Evolutionary conservation across 1,140 invertebrate species (phyloP).

Genomic region (Caenorhabditis brenneri): DNA sequence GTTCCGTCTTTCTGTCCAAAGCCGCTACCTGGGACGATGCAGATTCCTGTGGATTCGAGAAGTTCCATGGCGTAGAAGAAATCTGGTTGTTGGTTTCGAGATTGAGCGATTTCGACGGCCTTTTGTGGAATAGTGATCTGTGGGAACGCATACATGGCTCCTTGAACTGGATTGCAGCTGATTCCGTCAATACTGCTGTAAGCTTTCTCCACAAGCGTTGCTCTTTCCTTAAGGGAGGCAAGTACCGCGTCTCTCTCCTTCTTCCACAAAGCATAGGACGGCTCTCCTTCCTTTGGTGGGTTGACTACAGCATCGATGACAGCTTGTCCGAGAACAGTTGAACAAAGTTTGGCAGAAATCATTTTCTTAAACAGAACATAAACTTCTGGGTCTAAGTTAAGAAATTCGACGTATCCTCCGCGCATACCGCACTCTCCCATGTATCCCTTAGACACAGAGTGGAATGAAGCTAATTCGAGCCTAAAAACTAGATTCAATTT

Average conservation of each 20-base stretch:
- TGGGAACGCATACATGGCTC: slow-evolving; percentile 98
- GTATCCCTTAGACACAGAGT: slow-evolving; percentile 92
- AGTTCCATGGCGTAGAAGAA: slow-evolving; percentile 91
- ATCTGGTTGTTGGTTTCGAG: slow-evolving; percentile 77
- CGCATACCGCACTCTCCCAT: slow-evolving; percentile 86
- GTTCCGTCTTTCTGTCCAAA: slow-evolving; percentile 90
- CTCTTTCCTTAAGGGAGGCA: slow-evolving; percentile 79
- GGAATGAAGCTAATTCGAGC: slow-evolving; percentile 90
- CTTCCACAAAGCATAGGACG: slow-evolving; percentile 71
- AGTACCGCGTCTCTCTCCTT: slow-evolving; percentile 84
- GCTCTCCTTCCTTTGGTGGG: slow-evolving; percentile 82
- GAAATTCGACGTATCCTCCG: slow-evolving; percentile 88
- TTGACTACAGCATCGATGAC: slow-evolving; percentile 80
- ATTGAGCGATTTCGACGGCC: slow-evolving; percentile 72
- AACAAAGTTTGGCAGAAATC: slow-evolving; percentile 92
- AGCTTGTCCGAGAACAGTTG: slow-evolving; percentile 85
- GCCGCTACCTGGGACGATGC: slow-evolving; percentile 88
- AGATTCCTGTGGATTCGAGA: slow-evolving; percentile 86
- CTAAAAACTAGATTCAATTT: slow-evolving; percentile 53
- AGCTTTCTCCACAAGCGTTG: slow-evolving; percentile 84
- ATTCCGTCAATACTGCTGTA: slow-evolving; percentile 92
- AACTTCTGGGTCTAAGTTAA: slow-evolving; percentile 86
- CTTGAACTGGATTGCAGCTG: slow-evolving; percentile 82
- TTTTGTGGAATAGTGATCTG: slow-evolving; percentile 73
- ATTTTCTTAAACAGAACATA: slow-evolving; percentile 85